These are phyloP conservation scores for Apocheima hispidaria DNA, from an alignment of 2,888 invertebrate species.

Conservation along the genomic window DNA sequence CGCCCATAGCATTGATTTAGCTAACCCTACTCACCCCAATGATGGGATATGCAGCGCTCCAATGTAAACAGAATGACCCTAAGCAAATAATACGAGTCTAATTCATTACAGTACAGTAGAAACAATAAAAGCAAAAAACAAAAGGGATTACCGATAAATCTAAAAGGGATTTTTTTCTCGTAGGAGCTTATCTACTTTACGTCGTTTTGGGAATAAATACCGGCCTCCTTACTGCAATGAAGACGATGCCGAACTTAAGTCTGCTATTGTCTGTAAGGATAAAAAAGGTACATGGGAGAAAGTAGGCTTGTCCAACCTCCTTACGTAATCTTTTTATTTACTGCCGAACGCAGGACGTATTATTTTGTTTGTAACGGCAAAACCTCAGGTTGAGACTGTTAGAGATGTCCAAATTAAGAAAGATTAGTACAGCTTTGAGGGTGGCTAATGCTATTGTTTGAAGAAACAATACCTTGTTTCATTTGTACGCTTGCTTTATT, in stretches of 20 bases:
- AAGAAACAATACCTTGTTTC: slow-evolving; percentile 6
- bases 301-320: slow-evolving; percentile 58
- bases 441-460: slow-evolving; percentile 25
- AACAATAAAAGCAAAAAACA: slow-evolving; percentile 79
- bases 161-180: slow-evolving; percentile 76
- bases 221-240: slow-evolving; percentile 69
- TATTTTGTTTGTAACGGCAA: slow-evolving; percentile 54
- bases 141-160: slow-evolving; percentile 78
- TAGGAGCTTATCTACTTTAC: slow-evolving; percentile 75
- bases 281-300: slow-evolving; percentile 70
- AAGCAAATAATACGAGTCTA: slow-evolving; percentile 74
- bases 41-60: slow-evolving; percentile 68
- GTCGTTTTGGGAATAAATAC: slow-evolving; percentile 78
- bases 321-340: slow-evolving; percentile 73
- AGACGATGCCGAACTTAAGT: slow-evolving; percentile 71
- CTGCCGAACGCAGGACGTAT: slow-evolving; percentile 64
- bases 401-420: slow-evolving; percentile 33
- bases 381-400: slow-evolving; percentile 23
- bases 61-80: slow-evolving; percentile 76
- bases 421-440: slow-evolving; percentile 24
- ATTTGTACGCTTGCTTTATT: slow-evolving; percentile 9
- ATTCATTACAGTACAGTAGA: slow-evolving; percentile 75
- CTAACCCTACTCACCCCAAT: slow-evolving; percentile 69
- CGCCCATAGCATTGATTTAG: slow-evolving; percentile 75
- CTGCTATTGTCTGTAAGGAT: slow-evolving; percentile 76